Conservation (phyloP, 2,888 invertebrate genomes). For the Cepaea hortensis region DNA sequence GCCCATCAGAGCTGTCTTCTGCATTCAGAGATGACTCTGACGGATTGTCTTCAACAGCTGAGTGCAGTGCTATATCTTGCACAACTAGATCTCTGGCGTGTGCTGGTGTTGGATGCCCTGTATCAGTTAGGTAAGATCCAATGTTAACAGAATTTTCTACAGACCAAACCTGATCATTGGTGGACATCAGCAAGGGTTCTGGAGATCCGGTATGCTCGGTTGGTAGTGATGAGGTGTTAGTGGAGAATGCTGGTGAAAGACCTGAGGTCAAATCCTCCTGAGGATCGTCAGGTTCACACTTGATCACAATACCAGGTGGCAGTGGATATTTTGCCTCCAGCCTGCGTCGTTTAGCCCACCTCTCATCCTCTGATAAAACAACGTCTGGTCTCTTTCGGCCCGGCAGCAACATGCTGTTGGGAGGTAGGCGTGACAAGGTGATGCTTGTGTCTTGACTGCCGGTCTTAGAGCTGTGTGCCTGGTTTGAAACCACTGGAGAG, state of each 20-base stretch:
- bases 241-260: neutral
- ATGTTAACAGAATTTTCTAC: neutral
- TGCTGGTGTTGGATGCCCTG: neutral
- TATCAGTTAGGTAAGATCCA: neutral
- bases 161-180: neutral
- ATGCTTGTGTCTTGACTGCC: neutral
- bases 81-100: neutral
- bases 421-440: constrained; percentile 9
- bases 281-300: constrained; percentile 37
- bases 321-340: constrained; percentile 47
- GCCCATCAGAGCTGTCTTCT: neutral
- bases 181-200: neutral
- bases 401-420: constrained; percentile 21
- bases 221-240: neutral
- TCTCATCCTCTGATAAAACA: constrained; percentile 13
- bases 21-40: neutral
- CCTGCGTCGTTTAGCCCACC: constrained; percentile 12
- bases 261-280: neutral
- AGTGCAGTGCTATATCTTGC: neutral
- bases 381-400: neutral
- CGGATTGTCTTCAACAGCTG: neutral
- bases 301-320: constrained; percentile 44
- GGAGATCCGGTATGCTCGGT: neutral
- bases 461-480: neutral
- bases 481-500: neutral